Evolutionary conservation across 2,888 invertebrate genomes (phyloP).

Genomic region (Notodonta dromedarius): DNA sequence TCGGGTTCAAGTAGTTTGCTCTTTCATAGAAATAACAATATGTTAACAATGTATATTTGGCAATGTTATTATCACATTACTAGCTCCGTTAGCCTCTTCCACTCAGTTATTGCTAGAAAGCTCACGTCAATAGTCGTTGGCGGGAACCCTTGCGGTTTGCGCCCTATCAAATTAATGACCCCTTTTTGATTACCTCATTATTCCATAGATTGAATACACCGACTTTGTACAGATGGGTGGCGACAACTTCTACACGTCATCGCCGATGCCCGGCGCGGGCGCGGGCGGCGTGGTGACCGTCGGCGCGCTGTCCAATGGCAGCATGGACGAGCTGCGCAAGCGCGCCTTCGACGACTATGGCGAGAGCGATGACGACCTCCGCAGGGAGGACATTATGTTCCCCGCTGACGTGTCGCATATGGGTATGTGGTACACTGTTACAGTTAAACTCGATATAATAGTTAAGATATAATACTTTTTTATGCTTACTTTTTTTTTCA

Average conservation of each 20-base stretch:
- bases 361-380: conserved; percentile 95
- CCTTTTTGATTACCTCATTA: neutral
- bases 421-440: conserved; percentile 63
- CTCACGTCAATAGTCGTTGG: too few species aligned
- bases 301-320: conserved; percentile 86
- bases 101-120: too few species aligned
- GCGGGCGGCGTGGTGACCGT: conserved; percentile 69
- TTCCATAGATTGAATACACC: conserved; percentile 5
- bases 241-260: conserved; percentile 79
- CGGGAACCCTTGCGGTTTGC: too few species aligned
- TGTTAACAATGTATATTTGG: too few species aligned
- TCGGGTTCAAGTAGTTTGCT: too few species aligned
- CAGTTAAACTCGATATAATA: too few species aligned
- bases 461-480: too few species aligned
- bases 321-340: conserved; percentile 84
- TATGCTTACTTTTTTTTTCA: too few species aligned
- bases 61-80: too few species aligned
- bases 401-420: conserved; percentile 86
- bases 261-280: conserved; percentile 69
- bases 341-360: conserved; percentile 91
- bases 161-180: too few species aligned
- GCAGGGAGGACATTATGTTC: conserved; percentile 94
- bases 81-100: too few species aligned
- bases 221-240: conserved; percentile 54
- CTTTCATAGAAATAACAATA: too few species aligned